These are phyloP conservation scores for Lucifuga dentata DNA, from an alignment of 2,113 vertebrate genomes.

Conservation along the genomic window DNA sequence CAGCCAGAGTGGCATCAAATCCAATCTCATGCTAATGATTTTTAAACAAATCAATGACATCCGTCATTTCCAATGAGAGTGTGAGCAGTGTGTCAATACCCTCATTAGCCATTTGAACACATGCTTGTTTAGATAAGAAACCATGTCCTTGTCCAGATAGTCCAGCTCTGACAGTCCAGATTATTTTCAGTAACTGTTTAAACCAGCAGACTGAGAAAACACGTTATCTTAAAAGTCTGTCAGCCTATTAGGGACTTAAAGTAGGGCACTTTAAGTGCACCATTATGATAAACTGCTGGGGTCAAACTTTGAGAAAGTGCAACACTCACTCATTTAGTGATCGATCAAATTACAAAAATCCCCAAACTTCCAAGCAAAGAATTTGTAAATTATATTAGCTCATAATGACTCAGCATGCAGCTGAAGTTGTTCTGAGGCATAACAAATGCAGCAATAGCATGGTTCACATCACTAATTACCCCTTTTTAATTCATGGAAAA, in stretches of 20 bases:
- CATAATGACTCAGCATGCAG: slow-evolving; percentile 12
- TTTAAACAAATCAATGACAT: slow-evolving; percentile 62
- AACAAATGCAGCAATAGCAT: slow-evolving; percentile 24
- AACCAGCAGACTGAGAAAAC: slow-evolving; percentile 19
- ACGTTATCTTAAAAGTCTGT: slow-evolving; percentile 14
- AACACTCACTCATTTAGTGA: neutral
- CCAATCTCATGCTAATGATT: slow-evolving; percentile 53
- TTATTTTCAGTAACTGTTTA: slow-evolving; percentile 52
- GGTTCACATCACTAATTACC: slow-evolving; percentile 51
- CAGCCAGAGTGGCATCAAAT: slow-evolving; percentile 69
- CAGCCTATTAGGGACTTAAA: slow-evolving; percentile 13
- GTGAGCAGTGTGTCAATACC: slow-evolving; percentile 46
- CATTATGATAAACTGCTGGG: neutral
- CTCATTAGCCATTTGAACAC: slow-evolving; percentile 59
- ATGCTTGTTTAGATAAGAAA: slow-evolving; percentile 64
- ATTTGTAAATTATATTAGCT: slow-evolving; percentile 34
- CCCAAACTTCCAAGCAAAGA: slow-evolving; percentile 24
- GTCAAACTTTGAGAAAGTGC: neutral
- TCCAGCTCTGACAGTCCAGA: slow-evolving; percentile 47
- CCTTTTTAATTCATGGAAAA: slow-evolving; percentile 25
- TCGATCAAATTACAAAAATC: slow-evolving; percentile 1
- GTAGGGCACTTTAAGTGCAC: slow-evolving; percentile 23
- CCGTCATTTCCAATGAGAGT: slow-evolving; percentile 56
- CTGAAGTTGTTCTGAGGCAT: slow-evolving; percentile 40
- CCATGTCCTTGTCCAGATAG: slow-evolving; percentile 23